These are phyloP conservation scores for Rhinopomastus cyanomelas DNA, from an alignment of 2,113 vertebrate species.

Conservation along the genomic window DNA sequence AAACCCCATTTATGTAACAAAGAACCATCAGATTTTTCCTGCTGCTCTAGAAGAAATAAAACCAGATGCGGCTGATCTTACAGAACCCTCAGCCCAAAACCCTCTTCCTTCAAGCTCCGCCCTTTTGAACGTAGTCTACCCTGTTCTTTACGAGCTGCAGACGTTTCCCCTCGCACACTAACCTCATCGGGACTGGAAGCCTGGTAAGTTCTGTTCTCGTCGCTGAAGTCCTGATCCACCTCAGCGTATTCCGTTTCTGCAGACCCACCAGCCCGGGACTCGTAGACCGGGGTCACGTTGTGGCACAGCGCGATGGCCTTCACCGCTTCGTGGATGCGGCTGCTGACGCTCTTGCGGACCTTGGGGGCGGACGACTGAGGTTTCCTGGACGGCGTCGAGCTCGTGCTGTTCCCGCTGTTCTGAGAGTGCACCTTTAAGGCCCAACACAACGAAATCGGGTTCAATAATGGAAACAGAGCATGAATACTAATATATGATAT, in stretches of 20 bases:
- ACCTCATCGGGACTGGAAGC: conserved; percentile 98
- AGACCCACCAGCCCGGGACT: conserved; percentile 70
- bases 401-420: conserved; percentile 54
- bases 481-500: neutral
- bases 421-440: conserved; percentile 69
- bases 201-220: conserved; percentile 94
- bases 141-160: neutral
- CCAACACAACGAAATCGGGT: neutral
- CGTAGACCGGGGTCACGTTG: conserved; percentile 95
- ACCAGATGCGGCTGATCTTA: neutral
- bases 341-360: conserved; percentile 91
- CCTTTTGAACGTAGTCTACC: neutral
- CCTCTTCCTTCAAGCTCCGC: neutral
- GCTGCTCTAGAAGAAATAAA: neutral
- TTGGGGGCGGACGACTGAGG: conserved; percentile 81
- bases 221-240: conserved; percentile 93
- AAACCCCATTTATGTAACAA: neutral
- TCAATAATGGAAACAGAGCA: neutral
- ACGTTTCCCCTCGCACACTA: neutral
- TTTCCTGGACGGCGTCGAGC: conserved; percentile 78
- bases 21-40: neutral
- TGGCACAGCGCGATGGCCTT: conserved; percentile 96
- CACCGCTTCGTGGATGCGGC: conserved; percentile 91
- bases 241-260: conserved; percentile 87
- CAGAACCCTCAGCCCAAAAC: neutral